Base-by-base conservation (phyloP, 1,140 invertebrate species). In the Brachionus paranguensis region DNA sequence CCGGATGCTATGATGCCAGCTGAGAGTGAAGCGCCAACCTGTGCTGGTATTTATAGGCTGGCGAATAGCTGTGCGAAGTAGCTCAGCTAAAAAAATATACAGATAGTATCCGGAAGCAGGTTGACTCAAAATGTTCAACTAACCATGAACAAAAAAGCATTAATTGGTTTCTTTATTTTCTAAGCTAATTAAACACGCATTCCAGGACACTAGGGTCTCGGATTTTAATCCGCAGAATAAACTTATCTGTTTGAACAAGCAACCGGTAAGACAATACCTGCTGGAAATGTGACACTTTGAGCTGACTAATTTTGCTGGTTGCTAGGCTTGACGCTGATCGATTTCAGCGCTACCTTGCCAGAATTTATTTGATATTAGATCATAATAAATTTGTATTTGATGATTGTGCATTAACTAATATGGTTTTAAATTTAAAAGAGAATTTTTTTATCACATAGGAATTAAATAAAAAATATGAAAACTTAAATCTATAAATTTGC, bases 401-500 rank as follows among this genome's bases (percentile, higher is more conserved):
- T 72, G 68, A 72, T 43, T 72, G n/a, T 20, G 33, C 14, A 17
- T 41, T 43, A 72, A 41, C 33, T 6, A 29, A 0, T 17, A 41
- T 43, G 43, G 37, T 5, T 60, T 20, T n/a, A 70, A 41, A 70
- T 33, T 1, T 37, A 70, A 76, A 8, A 76, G 45, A 76, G 72
- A 76, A 47, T 76, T 76, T 29, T 50, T 76, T 76, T 76, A 76
- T 76, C 72, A 76, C 45, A 76, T 76, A 27, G 41, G 43, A 76
- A 76, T 50, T 50, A 27, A 17, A 55, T 8, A 55, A 27, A 60
- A 60, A 20, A 60, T 8, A 60, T 10, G n/a, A 76, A 76, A 72
- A 72, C 68, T 76, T 50, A 76, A 76, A 76, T 47, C 41, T 50
- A 76, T 76, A 76, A 76, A 76, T 76, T 76, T 76, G 72, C 72